Conservation (phyloP, 2,797 vertebrate species). For the Pygocentrus nattereri region DNA sequence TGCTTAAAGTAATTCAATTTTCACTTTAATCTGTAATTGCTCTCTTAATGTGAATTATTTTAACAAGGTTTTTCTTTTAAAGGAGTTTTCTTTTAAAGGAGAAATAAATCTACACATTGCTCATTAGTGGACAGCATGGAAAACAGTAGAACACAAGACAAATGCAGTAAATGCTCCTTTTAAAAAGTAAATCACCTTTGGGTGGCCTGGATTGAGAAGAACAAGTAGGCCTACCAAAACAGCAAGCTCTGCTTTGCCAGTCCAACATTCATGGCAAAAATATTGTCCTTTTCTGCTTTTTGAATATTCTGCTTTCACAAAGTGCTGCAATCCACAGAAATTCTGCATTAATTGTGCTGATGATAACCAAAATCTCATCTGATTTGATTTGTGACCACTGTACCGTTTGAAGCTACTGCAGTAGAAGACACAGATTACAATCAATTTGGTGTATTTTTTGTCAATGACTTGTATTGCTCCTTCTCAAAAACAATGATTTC, state of each 20-base stretch:
- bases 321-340: background rate
- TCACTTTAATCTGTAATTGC: background rate
- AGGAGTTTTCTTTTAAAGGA: no score
- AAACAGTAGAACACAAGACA: no score
- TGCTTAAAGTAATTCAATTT: background rate
- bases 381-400: conserved; percentile 25
- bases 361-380: conserved; percentile 18
- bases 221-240: background rate
- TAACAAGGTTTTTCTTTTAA: background rate
- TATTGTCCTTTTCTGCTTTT: background rate
- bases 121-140: background rate
- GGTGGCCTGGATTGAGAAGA: background rate
- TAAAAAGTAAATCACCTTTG: background rate
- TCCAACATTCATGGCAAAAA: background rate
- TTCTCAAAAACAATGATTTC: conserved; percentile 39
- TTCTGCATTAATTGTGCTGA: conserved; percentile 23
- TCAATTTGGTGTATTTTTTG: conserved; percentile 14
- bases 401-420: background rate
- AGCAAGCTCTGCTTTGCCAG: background rate
- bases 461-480: conserved; percentile 24
- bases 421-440: conserved; percentile 15
- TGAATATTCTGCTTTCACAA: background rate
- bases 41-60: background rate
- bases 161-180: no score
- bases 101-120: no score